Conservation (phyloP, 2,797 vertebrate genomes). For the Smutsia temminckii region DNA sequence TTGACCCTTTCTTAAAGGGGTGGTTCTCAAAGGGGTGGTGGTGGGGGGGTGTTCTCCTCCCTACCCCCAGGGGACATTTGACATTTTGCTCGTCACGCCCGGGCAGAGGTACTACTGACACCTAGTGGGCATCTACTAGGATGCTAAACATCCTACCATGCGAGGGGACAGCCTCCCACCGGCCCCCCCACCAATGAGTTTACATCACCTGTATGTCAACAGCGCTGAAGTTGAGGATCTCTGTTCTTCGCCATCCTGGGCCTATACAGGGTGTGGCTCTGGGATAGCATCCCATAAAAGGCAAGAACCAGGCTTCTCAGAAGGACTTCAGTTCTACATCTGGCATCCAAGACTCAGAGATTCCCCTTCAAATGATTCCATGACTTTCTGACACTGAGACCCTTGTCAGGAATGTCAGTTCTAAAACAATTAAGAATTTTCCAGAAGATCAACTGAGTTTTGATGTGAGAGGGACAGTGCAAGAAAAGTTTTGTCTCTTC, state of each 20-base stretch:
- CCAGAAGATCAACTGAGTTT: constrained; percentile 2
- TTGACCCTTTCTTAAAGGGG: not conserved
- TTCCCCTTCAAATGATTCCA: not conserved
- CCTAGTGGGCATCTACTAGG: not conserved
- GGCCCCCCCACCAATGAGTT: not conserved
- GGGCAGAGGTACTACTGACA: not conserved
- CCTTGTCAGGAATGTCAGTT: not conserved
- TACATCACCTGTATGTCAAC: not conserved
- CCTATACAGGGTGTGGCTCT: not conserved
- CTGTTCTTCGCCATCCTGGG: not conserved
- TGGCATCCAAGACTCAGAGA: not conserved
- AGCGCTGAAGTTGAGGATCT: not conserved
- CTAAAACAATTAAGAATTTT: not conserved
- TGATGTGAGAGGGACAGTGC: not conserved
- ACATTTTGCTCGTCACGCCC: not conserved
- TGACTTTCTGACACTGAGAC: not conserved
- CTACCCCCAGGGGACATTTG: not conserved
- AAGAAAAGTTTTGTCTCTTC: not conserved
- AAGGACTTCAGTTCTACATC: not conserved
- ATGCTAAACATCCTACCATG: no score
- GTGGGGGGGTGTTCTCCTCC: not conserved
- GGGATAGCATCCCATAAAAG: not conserved
- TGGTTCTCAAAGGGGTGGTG: not conserved
- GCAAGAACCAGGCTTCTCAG: not conserved
- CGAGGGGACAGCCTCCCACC: no score